These are phyloP conservation scores for Drosophila rubida DNA, from an alignment of 2,888 invertebrate species.

Conservation along the genomic window DNA sequence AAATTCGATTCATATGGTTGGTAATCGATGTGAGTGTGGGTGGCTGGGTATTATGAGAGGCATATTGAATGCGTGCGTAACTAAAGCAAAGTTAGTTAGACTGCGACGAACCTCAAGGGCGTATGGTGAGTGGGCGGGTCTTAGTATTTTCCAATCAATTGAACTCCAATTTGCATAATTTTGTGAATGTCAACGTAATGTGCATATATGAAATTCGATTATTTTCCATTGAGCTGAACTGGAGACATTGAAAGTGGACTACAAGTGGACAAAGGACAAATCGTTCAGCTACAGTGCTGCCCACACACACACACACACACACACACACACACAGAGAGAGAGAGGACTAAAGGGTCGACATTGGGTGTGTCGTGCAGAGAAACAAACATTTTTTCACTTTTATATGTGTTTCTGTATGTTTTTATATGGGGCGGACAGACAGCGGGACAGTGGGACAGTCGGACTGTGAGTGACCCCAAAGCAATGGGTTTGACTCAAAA, in stretches of 20 bases:
- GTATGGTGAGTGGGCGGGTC: conserved; percentile 3
- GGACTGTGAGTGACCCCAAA: conserved; percentile 59
- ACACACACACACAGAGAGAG: conserved; percentile 24
- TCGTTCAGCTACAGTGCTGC: conserved; percentile 22
- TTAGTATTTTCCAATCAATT: conserved; percentile 79
- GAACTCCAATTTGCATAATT: conserved; percentile 81
- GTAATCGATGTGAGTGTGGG: not conserved
- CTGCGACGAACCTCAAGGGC: conserved; percentile 16
- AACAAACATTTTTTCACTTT: conserved; percentile 73
- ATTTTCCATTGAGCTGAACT: conserved; percentile 81
- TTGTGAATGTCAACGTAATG: conserved; percentile 78
- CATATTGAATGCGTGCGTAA: conserved; percentile 62
- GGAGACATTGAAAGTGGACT: conserved; percentile 74
- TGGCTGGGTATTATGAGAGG: conserved; percentile 33
- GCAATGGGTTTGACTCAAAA: conserved; percentile 66
- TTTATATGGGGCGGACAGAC: conserved; percentile 34
- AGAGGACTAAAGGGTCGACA: conserved; percentile 23
- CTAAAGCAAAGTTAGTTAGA: conserved; percentile 39
- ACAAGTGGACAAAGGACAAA: conserved; percentile 52
- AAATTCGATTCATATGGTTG: conserved; percentile 46
- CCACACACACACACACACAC: conserved; percentile 12
- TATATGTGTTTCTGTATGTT: conserved; percentile 34
- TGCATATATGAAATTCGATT: conserved; percentile 77
- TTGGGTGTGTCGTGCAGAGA: conserved; percentile 66
- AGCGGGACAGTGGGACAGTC: conserved; percentile 11